Evolutionary conservation across 2,888 invertebrate genomes (phyloP), one percentile per base, ranked within the genome.

Genomic region (Sycophila texana): DNA sequence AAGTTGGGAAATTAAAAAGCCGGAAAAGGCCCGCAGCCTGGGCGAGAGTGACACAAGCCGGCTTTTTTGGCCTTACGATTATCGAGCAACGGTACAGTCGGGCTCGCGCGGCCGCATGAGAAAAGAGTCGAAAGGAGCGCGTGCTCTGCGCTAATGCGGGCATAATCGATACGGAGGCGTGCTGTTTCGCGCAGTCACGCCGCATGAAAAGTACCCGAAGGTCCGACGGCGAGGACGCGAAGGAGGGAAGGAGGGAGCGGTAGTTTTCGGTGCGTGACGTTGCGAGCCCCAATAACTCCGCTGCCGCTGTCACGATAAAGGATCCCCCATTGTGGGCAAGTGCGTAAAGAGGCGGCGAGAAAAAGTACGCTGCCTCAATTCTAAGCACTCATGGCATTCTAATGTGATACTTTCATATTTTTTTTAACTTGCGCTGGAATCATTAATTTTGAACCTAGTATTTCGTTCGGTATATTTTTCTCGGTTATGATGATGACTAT

Each of bases 281-380:
- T 63, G 76, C 57, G 47, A 47, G 70, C 39, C 66, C 60, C 53
- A 77, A 77, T 77, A 77, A 77, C 71, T 77, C 71, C 63, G 55
- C 63, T 49, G 14, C 18, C 63, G 22, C 61, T 61, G 61, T 22
- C 70, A 53, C 55, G 55, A 70, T 70, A 63, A 70, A 76, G 70
- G 76, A 49, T 61, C 20, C 49, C 65, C 57, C 16, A n/a, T 20
- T 61, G 30, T 47, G 65, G 51, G 16, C 12, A 16, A 13, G 14
- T 12, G 16, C 47, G 30, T 26, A 10, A 63, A 20, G 70, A 58
- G 18, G 51, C n/a, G 26, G 14, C n/a, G 26, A 30, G 63, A 73
- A 63, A 73, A 63, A 63, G 22, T 49, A 18, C 22, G 5, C 39
- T 39, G 5, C 5, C 39, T 39, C 39, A 4, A 7, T 39, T 39